phyloP scores from a whole-genome alignment of 2,113 vertebrate species.

The Notarius lentiginosus region DNA sequence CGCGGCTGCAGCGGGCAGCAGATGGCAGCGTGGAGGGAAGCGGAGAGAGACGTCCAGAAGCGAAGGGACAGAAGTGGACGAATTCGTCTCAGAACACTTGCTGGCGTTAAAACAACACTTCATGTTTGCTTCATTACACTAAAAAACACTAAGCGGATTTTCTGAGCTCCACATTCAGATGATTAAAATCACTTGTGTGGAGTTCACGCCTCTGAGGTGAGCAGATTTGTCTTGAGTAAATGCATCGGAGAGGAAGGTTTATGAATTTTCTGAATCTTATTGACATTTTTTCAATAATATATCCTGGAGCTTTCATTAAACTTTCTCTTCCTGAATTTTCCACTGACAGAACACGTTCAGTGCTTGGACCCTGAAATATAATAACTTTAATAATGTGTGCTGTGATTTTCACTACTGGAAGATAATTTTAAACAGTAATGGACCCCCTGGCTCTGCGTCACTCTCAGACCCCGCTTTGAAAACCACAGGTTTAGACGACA shows the following conservation, averaged over 20 bases:
- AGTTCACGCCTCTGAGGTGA: background rate
- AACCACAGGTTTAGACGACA: too few species aligned
- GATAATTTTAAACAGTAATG: background rate
- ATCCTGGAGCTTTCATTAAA: too few species aligned
- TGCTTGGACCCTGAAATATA: too few species aligned
- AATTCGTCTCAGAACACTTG: background rate
- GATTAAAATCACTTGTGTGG: background rate
- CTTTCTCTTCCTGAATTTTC: too few species aligned
- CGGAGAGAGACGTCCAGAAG: background rate
- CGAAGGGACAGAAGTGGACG: slow-evolving; percentile 16
- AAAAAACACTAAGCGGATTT: background rate
- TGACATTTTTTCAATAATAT: background rate
- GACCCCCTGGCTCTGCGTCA: too few species aligned
- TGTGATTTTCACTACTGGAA: background rate
- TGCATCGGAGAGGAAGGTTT: background rate
- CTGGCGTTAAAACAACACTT: background rate
- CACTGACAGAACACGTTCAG: too few species aligned
- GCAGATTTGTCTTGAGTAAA: background rate
- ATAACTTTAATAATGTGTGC: background rate
- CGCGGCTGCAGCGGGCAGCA: slow-evolving; percentile 66
- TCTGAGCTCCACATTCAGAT: background rate
- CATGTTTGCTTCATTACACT: background rate
- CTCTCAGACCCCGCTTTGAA: background rate
- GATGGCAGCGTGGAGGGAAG: slow-evolving; percentile 66
- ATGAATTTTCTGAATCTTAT: background rate